Percentiles rank a stretch among this genome's conserved stretches.
These are phyloP conservation scores for Anser brachyrhynchus DNA, from an alignment of 2,113 vertebrate genomes.

Conservation along the genomic window DNA sequence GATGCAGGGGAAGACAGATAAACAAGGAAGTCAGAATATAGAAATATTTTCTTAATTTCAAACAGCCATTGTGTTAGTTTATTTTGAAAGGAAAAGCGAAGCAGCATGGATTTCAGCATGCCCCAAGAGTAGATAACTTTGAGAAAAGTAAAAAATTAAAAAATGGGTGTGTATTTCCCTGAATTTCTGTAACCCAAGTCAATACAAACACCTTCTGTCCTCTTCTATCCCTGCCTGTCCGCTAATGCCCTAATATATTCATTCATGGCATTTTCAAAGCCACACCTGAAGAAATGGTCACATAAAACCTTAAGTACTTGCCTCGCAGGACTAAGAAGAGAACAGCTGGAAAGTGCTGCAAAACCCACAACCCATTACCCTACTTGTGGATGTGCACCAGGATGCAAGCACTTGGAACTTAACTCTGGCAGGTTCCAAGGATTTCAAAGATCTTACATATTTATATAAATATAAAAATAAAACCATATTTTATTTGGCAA, in stretches of 20 bases:
- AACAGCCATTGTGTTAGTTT: not conserved
- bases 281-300: not conserved
- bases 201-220: not conserved
- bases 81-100: not conserved
- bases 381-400: not conserved
- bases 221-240: not conserved
- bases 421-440: not conserved
- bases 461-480: not conserved
- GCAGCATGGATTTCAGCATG: not conserved
- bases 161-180: not conserved
- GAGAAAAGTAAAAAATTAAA: not conserved
- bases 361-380: not conserved
- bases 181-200: not conserved
- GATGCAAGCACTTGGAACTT: not conserved
- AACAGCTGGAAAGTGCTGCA: not conserved
- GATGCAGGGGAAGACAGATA: not conserved
- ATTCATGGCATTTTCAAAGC: not conserved
- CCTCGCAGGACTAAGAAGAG: not conserved
- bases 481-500: not conserved
- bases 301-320: not conserved
- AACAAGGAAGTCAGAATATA: not conserved
- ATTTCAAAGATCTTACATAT: not conserved
- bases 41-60: not conserved
- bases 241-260: not conserved
- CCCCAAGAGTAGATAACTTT: not conserved